These are phyloP conservation scores for Scaptodrosophila lebanonensis DNA, from an alignment of 1,140 invertebrate genomes.

Conservation along the genomic window DNA sequence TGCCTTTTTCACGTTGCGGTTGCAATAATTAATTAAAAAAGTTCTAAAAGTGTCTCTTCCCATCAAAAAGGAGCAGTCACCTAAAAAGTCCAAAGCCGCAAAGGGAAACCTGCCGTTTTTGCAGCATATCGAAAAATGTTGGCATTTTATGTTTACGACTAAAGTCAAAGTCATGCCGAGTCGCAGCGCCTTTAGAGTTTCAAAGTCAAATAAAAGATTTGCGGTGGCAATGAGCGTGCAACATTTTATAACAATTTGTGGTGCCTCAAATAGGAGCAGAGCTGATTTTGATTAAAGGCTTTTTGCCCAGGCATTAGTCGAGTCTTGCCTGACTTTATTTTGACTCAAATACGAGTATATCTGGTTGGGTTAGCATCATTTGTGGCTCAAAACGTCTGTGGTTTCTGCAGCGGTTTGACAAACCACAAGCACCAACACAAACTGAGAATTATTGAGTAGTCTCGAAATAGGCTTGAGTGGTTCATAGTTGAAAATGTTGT, in stretches of 20 bases:
- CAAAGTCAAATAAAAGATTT: constrained; percentile 62
- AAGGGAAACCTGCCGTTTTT: constrained; percentile 2
- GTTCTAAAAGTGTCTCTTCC: constrained; percentile 32
- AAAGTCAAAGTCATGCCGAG: constrained; percentile 54
- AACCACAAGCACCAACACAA: too few species aligned
- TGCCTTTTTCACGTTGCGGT: constrained; percentile 25
- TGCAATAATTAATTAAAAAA: constrained; percentile 66
- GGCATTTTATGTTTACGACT: constrained; percentile 30
- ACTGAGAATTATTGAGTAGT: too few species aligned
- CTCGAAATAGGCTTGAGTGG: too few species aligned
- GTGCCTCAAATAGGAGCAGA: constrained; percentile 13
- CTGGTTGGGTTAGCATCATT: too few species aligned
- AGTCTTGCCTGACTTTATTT: too few species aligned
- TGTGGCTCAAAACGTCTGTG: too few species aligned
- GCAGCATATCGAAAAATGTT: constrained; percentile 25
- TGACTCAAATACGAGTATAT: too few species aligned
- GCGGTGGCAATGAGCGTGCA: constrained; percentile 43
- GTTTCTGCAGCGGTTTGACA: too few species aligned
- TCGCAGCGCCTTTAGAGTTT: constrained; percentile 1
- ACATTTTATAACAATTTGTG: constrained; percentile 8
- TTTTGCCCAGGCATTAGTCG: constrained; percentile 21
- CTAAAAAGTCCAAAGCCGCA: constrained; percentile 7
- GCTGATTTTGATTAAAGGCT: constrained; percentile 35
- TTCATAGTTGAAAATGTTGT: too few species aligned
- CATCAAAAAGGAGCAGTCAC: constrained; percentile 53